Percentiles rank a stretch among this genome's conserved stretches.
Evolutionary conservation across 2,797 vertebrate genomes (phyloP).

Genomic region (Melanotaenia nigrans): DNA sequence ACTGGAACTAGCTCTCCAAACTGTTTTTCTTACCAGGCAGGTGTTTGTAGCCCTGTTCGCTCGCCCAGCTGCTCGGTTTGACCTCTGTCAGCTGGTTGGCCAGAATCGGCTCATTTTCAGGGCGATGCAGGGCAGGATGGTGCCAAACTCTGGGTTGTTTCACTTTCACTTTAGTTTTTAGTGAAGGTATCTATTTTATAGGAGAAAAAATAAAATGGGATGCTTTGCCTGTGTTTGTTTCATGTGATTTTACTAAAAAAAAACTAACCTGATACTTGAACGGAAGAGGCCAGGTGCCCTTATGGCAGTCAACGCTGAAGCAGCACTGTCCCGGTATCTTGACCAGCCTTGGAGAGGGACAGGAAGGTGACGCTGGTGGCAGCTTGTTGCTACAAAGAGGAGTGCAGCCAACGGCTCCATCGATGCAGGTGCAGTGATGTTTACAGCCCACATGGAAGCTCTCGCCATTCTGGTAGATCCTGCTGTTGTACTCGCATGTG

Average conservation of each 20-base stretch:
- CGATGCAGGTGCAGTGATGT: conserved; percentile 86
- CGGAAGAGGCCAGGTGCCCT: conserved; percentile 69
- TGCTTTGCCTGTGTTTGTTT: conserved; percentile 11
- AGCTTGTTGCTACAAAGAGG: conserved; percentile 81
- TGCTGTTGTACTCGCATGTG: conserved; percentile 83
- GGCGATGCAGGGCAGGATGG: conserved; percentile 11
- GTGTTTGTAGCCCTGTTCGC: conserved; percentile 66
- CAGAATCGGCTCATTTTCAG: conserved; percentile 44
- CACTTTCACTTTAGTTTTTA: conserved; percentile 25
- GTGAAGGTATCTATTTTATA: conserved; percentile 53
- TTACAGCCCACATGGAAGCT: conserved; percentile 84
- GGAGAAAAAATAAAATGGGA: conserved; percentile 16
- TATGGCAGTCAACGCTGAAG: conserved; percentile 79
- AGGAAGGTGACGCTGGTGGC: conserved; percentile 73
- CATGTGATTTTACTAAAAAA: not conserved
- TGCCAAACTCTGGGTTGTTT: conserved; percentile 26
- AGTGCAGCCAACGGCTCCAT: conserved; percentile 83
- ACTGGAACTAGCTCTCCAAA: not conserved
- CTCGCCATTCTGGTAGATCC: conserved; percentile 86
- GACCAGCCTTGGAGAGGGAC: conserved; percentile 79
- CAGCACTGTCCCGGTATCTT: conserved; percentile 84
- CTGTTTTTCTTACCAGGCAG: conserved; percentile 71
- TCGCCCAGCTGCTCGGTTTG: conserved; percentile 68
- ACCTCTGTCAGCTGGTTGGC: conserved; percentile 57
- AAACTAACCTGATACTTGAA: conserved; percentile 53